Percentiles rank a stretch among this genome's conserved stretches.
These are phyloP conservation scores for Mythimna pallens DNA, from an alignment of 2,888 invertebrate genomes.

Conservation along the genomic window DNA sequence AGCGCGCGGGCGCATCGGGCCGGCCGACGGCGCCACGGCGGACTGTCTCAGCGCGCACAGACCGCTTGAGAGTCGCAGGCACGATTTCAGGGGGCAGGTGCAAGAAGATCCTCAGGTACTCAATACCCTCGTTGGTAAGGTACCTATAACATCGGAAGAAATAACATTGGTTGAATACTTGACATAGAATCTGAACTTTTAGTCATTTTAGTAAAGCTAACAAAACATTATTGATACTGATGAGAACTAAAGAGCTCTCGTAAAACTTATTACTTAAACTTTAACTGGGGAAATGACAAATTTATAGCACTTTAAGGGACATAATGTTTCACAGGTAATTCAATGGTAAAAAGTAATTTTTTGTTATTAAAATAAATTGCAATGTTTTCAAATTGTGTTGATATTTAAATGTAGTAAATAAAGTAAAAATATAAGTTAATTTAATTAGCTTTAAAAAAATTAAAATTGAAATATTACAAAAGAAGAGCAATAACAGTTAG, in stretches of 20 bases:
- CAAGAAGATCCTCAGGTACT: conserved; percentile 98
- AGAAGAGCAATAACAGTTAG: no score
- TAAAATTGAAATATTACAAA: no score
- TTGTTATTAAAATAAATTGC: no score
- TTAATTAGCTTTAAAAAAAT: no score
- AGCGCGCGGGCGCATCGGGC: conserved; percentile 93
- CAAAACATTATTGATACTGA: neutral
- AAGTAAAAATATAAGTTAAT: no score
- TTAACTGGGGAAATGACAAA: no score
- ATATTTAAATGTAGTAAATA: no score
- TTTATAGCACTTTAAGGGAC: no score
- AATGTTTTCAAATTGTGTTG: no score
- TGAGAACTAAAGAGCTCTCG: neutral
- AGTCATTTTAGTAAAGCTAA: neutral
- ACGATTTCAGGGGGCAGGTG: conserved; percentile 99
- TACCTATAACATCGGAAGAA: conserved; percentile 89
- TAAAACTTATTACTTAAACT: neutral
- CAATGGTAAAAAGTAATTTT: no score
- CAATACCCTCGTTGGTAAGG: conserved; percentile 99
- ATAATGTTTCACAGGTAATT: no score
- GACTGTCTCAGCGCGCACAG: conserved; percentile 95
- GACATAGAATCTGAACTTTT: neutral
- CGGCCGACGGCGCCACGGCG: conserved; percentile 94
- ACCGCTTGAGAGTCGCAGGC: conserved; percentile 98
- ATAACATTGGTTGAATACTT: neutral